phyloP scores from a whole-genome alignment of 2,113 vertebrate genomes.

The Callospermophilus lateralis region DNA sequence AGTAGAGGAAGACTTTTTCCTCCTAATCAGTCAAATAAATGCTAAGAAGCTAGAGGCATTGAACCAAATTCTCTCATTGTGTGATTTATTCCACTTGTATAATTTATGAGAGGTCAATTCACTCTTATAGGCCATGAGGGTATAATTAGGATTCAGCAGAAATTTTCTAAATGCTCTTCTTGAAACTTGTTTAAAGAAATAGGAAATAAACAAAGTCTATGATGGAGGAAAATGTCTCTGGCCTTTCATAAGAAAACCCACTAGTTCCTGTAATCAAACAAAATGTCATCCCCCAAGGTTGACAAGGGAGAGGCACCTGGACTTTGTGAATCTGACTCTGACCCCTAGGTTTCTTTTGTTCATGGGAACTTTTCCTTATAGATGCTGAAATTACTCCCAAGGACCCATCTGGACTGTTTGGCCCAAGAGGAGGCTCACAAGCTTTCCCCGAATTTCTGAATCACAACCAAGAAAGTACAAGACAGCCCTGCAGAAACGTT shows the following conservation, averaged over 20 bases:
- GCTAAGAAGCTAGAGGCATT: not conserved
- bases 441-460: not conserved
- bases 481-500: not conserved
- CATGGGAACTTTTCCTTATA: not conserved
- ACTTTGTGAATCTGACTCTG: not conserved
- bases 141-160: constrained; percentile 33
- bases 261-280: not conserved
- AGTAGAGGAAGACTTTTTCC: not conserved
- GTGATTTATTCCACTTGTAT: not conserved
- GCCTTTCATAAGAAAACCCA: not conserved
- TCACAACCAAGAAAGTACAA: not conserved
- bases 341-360: not conserved
- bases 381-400: not conserved
- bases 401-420: too few relatives aligned
- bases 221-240: not conserved
- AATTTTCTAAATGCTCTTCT: constrained; percentile 38
- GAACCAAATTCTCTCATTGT: not conserved
- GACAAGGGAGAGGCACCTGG: not conserved
- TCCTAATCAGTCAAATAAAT: not conserved
- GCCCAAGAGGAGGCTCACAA: not conserved
- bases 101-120: not conserved
- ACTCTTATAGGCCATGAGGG: not conserved
- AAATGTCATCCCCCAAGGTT: not conserved
- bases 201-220: not conserved
- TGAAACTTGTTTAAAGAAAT: not conserved